Conservation (phyloP, 2,797 vertebrate genomes). For the Mastacembelus armatus region DNA sequence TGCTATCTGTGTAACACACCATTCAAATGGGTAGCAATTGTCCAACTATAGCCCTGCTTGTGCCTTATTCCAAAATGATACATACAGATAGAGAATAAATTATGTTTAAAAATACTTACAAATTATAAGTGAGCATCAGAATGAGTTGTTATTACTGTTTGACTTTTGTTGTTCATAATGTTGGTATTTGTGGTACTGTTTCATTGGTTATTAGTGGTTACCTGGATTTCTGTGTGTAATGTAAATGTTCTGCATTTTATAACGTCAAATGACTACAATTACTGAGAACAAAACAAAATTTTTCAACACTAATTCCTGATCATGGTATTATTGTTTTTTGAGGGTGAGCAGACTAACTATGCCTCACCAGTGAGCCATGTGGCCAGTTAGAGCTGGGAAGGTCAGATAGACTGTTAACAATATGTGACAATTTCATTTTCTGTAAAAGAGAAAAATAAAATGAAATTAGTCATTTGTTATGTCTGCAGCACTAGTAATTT, state of each 20-base stretch:
- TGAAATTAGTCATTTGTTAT: background rate
- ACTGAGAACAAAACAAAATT: background rate
- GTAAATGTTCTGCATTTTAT: background rate
- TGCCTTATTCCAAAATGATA: background rate
- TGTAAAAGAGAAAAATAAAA: slow-evolving; percentile 13
- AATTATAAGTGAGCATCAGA: too few relatives aligned
- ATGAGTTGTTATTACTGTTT: too few relatives aligned
- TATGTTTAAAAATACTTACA: too few relatives aligned
- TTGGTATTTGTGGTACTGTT: too few relatives aligned
- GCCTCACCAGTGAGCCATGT: background rate
- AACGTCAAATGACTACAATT: background rate
- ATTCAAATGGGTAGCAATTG: too few relatives aligned
- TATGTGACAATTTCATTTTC: background rate
- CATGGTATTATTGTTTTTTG: background rate
- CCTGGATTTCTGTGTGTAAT: too few relatives aligned
- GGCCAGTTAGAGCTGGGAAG: background rate
- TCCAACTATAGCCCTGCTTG: too few relatives aligned
- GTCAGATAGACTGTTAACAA: too few relatives aligned
- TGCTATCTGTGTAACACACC: slow-evolving; percentile 8
- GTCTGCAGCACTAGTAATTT: background rate
- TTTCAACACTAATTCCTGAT: background rate
- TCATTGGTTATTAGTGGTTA: too few relatives aligned
- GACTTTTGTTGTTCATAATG: too few relatives aligned
- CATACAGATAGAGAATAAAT: too few relatives aligned
- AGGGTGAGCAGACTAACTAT: background rate